Conservation (phyloP, 2,888 invertebrate species). For the Lagria hirta region DNA sequence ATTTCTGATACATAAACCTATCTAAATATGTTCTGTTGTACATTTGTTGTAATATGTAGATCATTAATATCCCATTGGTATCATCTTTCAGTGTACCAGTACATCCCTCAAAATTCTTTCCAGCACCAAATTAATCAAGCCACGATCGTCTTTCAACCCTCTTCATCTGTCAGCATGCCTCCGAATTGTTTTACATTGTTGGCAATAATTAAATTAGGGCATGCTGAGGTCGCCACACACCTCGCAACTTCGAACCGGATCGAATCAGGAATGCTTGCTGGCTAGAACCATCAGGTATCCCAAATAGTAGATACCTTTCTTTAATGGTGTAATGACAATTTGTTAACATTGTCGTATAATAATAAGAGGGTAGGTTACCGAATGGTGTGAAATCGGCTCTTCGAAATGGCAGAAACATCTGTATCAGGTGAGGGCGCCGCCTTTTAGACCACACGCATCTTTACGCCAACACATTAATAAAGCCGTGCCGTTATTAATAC, state of each 20-base stretch:
- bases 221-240: conserved; percentile 47
- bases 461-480: conserved; percentile 54
- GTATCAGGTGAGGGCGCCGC: conserved; percentile 48
- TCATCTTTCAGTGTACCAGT: no score
- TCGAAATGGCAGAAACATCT: conserved; percentile 37
- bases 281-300: conserved; percentile 24
- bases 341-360: conserved; percentile 27
- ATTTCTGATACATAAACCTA: no score
- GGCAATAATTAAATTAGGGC: conserved; percentile 46
- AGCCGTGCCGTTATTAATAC: conserved; percentile 53
- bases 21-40: conserved; percentile 7
- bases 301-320: conserved; percentile 2
- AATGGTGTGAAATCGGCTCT: conserved; percentile 42
- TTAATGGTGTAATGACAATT: conserved; percentile 28
- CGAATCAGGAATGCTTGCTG: conserved; percentile 45
- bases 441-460: conserved; percentile 50
- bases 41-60: no score
- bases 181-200: conserved; percentile 9
- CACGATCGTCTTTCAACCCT: no score
- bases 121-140: no score
- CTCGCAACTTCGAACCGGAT: conserved; percentile 46
- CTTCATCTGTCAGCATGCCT: no score
- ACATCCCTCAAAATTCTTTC: no score
- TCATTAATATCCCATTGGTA: no score
- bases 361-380: conserved; percentile 35